Evolutionary conservation across 2,113 vertebrate genomes (phyloP).

Genomic region (Pollachius pollachius): DNA sequence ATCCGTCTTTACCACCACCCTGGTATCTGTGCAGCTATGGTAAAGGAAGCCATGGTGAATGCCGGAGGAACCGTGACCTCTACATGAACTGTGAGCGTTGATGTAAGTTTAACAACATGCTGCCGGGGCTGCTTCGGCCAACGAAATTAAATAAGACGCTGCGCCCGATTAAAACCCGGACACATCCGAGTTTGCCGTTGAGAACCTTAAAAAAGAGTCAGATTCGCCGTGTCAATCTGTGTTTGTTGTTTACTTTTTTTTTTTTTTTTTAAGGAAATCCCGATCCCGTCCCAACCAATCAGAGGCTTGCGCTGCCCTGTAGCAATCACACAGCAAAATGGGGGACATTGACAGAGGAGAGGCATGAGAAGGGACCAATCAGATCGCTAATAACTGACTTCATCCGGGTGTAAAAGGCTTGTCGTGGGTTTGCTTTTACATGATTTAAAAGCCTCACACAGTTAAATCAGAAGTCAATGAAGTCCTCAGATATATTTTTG

Average conservation of each 20-base stretch:
- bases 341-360: conserved; percentile 70
- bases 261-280: conserved; percentile 35
- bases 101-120: conserved; percentile 76
- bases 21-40: conserved; percentile 61
- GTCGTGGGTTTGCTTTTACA: conserved; percentile 72
- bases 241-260: conserved; percentile 10
- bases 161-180: conserved; percentile 8
- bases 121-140: conserved; percentile 77
- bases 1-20: conserved; percentile 73
- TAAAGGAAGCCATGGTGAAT: conserved; percentile 72
- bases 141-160: conserved; percentile 41
- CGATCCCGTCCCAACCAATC: conserved; percentile 53
- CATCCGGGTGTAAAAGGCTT: conserved; percentile 76
- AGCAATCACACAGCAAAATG: conserved; percentile 75
- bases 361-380: conserved; percentile 72
- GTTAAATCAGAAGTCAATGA: conserved; percentile 81
- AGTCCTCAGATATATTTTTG: conserved; percentile 82
- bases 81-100: conserved; percentile 74
- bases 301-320: conserved; percentile 72
- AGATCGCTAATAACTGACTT: conserved; percentile 73
- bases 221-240: no score
- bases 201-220: no score
- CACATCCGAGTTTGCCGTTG: conserved; percentile 29
- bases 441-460: conserved; percentile 78
- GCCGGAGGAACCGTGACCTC: conserved; percentile 66